phyloP scores from a whole-genome alignment of 2,797 vertebrate species.

The Enteromius treurensis region DNA sequence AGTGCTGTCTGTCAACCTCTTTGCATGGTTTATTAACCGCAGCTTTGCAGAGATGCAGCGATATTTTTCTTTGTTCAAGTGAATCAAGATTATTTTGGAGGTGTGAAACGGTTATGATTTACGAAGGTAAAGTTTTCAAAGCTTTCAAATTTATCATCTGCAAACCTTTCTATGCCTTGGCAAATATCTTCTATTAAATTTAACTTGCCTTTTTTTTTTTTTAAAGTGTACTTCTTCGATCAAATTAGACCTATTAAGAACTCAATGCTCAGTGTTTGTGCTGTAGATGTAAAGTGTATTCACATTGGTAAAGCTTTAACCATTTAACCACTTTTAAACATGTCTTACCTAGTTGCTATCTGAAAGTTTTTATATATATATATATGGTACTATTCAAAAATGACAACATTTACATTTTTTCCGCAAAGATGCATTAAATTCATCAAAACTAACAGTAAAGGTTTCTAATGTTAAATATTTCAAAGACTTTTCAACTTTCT shows the following conservation, averaged over 20 bases:
- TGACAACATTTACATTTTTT: not conserved
- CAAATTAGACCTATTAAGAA: not conserved
- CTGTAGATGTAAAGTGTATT: not conserved
- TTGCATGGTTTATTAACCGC: not conserved
- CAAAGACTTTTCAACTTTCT: not conserved
- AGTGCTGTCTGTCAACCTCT: constrained; percentile 19
- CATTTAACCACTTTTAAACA: too few species aligned
- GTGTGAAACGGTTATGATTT: constrained; percentile 18
- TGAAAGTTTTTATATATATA: not conserved
- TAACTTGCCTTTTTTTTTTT: not conserved
- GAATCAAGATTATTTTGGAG: not conserved
- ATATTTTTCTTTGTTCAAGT: constrained; percentile 12
- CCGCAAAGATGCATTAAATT: not conserved
- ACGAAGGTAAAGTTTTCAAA: not conserved
- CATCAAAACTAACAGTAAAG: not conserved
- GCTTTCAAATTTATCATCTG: constrained; percentile 9
- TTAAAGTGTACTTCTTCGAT: not conserved
- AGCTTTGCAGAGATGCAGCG: constrained; percentile 8
- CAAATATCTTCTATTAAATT: not conserved
- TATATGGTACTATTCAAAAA: not conserved
- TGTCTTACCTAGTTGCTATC: not conserved
- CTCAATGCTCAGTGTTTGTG: not conserved
- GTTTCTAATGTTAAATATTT: not conserved
- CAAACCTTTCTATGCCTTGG: not conserved
- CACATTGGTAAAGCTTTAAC: not conserved